Base-by-base conservation (phyloP, 2,888 invertebrate genomes). In the Nephrotoma guestfalica region DNA sequence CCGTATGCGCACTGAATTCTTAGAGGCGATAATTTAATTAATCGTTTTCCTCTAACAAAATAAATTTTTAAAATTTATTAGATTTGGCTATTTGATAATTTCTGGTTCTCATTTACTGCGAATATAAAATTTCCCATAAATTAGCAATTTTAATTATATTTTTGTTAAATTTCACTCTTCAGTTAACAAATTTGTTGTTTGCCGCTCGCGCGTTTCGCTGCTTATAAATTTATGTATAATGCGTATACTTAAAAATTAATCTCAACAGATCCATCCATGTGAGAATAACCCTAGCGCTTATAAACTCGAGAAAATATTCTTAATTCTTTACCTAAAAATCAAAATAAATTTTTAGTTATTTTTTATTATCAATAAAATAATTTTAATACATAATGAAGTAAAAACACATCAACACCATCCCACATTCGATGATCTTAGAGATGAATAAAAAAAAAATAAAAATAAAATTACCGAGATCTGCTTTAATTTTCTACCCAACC, bases 381-480 rank as follows among this genome's bases (percentile, higher is more conserved):
- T 18, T 71, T 71, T 71, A 30, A 71, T 71, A 71, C 71, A 71
- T 71, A 71, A 71, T 71, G 71, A 71, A 71, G 71, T 71, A 71
- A 71, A 30, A 71, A 71, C 71, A 71, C 84, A 84, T 84, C 84
- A 84, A 84, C 84, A 42, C 84, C 84, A 84, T 84, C 84, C 84
- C 84, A 84, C 84, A 84, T 84, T 84, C 71, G 71, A 71, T 71
- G 30, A 71, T 71, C 71, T 71, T 71, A 30, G 30, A 71, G 30
- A 71, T 71, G 71, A 71, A 71, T 30, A 71, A 71, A 30, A 30
- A 30, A 30, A 30, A 30, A 30, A 30, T 30, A 30, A 30, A 30
- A 30, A 30, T 30, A 30, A 30, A 71, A 71, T 71, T 71, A 71
- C 30, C 71, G 30, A 71, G 18, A 71, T 71, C 71, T 71, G 71